phyloP scores from a whole-genome alignment of 2,113 vertebrate genomes.

The Etheostoma cragini region DNA sequence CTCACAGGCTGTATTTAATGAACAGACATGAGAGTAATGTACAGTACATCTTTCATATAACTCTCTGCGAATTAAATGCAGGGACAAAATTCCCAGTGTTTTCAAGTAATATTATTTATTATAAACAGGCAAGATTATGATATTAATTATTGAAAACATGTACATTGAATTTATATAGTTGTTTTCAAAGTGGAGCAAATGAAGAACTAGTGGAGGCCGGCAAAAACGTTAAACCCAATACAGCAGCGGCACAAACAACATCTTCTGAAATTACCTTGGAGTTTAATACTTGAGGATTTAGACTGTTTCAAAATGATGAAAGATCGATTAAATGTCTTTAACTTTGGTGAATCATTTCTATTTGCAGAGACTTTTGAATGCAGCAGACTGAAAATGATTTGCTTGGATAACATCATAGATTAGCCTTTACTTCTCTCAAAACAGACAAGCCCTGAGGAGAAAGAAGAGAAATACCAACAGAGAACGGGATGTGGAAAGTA shows the following conservation, averaged over 20 bases:
- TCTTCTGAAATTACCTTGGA: not conserved
- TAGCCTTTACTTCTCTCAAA: conserved; percentile 45
- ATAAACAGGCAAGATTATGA: not conserved
- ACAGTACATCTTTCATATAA: not conserved
- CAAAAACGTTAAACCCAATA: not conserved
- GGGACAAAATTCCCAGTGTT: not conserved
- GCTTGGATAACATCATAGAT: conserved; percentile 43
- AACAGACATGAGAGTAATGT: not conserved
- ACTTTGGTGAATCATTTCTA: conserved; percentile 21
- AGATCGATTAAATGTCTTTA: not conserved
- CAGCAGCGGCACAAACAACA: not conserved
- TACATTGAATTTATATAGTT: not conserved
- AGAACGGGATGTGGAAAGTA: conserved; percentile 64
- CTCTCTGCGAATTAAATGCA: not conserved
- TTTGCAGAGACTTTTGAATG: conserved; percentile 23
- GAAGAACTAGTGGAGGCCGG: not conserved
- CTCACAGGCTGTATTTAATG: not conserved
- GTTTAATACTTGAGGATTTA: too few species aligned
- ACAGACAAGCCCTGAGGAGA: conserved; percentile 41
- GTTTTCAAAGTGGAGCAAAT: not conserved
- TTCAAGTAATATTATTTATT: not conserved
- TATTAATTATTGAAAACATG: not conserved
- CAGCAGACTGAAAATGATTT: conserved; percentile 55
- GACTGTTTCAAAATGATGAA: not conserved
- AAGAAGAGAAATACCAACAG: conserved; percentile 51